Base-by-base conservation (phyloP, 2,797 vertebrate species). In the Natrix natrix region DNA sequence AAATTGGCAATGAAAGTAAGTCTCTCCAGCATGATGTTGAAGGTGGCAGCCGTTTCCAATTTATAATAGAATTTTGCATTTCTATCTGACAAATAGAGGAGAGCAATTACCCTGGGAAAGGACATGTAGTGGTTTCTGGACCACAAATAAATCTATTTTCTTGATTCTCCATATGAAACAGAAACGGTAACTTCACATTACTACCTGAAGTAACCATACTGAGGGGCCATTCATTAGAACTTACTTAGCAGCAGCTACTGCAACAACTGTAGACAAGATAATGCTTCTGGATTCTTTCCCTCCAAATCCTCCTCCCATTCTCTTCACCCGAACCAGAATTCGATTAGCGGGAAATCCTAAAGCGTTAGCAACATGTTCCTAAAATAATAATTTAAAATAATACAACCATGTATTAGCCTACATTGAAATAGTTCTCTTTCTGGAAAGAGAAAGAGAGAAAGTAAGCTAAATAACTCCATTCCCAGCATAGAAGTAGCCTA, bases 301-400 rank as follows among this genome's bases (percentile, higher is more conserved):
- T 17, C 99, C 99, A 86, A 99, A 99, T 90, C 98, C 99, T 93
- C 99, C 99, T 37, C 99, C 99, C 97, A 99, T 98, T 96, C 99
- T 97, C 97, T 99, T 99, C 91, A 99, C 99, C 66, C 98, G 97
- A 83, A 99, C 98, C 86, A 98, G 96, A 92, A 99, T 94, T 1
- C 98, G 96, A 95, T 98, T 99, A 20, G 96, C 97, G 11, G 99
- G 98, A 26, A 99, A 96, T 2, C 98, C 99, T 94, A 99, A 57
- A 2, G 97, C 98, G 57, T 97, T 98, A 56, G 99, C 98, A 91
- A 98, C 97, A 94, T 98, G 97, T 3, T 94, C 95, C 95, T 97
- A 12, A 48, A 78, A 86, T 88, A 94, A 93, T 88, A 57, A 63
- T 24, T 83, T 97, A 14, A 48, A 78, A 78, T 89, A 94, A 93